Percentiles rank a stretch among this genome's conserved stretches.
These are phyloP conservation scores for Luehdorfia chinensis DNA, from an alignment of 1,140 invertebrate genomes.

Conservation along the genomic window DNA sequence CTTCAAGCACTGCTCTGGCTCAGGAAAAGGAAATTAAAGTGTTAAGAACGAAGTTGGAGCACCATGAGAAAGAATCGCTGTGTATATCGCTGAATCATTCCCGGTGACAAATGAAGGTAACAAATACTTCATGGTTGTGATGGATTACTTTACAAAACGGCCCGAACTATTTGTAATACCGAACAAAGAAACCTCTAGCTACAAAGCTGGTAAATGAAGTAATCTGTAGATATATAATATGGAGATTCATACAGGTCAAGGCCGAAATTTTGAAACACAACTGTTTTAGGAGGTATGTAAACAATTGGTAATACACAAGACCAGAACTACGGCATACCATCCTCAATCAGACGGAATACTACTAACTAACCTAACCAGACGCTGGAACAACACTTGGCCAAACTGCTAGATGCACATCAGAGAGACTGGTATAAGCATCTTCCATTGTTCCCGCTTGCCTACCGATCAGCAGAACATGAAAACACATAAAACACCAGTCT, in stretches of 20 bases:
- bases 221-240: slow-evolving; percentile 48
- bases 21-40: too few species aligned
- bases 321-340: slow-evolving; percentile 42
- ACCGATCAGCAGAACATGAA: slow-evolving; percentile 16
- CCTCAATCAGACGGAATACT: slow-evolving; percentile 59
- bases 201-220: slow-evolving; percentile 42
- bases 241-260: slow-evolving; percentile 51
- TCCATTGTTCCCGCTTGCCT: slow-evolving; percentile 13
- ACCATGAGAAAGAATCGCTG: slow-evolving; percentile 1
- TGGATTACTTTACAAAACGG: slow-evolving; percentile 59
- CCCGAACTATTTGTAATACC: slow-evolving; percentile 46
- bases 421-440: slow-evolving; percentile 24
- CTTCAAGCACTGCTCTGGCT: too few species aligned
- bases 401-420: slow-evolving; percentile 25
- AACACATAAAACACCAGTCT: too few species aligned
- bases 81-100: background rate
- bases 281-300: slow-evolving; percentile 32
- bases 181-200: slow-evolving; percentile 50
- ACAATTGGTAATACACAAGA: slow-evolving; percentile 39
- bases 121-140: slow-evolving; percentile 1
- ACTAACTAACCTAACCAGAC: slow-evolving; percentile 48
- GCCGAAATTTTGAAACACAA: slow-evolving; percentile 40
- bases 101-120: background rate
- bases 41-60: too few species aligned
- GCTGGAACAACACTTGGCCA: slow-evolving; percentile 24